Evolutionary conservation across 2,888 invertebrate species (phyloP).

Genomic region (Endomychus coccineus): DNA sequence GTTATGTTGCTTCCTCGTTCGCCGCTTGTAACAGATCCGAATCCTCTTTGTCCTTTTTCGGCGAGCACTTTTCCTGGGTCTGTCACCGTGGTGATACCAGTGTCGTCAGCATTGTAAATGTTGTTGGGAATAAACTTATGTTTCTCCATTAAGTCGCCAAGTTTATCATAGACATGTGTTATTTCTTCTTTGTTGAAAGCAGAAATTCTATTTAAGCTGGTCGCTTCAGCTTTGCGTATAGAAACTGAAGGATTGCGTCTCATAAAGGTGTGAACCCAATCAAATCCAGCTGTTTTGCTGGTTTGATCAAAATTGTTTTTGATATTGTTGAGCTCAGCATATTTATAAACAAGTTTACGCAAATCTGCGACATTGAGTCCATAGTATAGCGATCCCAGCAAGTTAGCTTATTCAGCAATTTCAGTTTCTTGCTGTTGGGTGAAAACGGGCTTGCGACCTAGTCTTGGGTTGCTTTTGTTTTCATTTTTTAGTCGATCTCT

Average conservation of each 20-base stretch:
- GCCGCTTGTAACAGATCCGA: constrained; percentile 27
- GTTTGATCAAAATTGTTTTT: constrained; percentile 22
- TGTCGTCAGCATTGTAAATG: constrained; percentile 28
- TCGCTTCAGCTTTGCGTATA: constrained; percentile 13
- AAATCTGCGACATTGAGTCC: constrained; percentile 12
- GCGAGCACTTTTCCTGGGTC: constrained; percentile 30
- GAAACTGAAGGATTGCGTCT: constrained; percentile 10
- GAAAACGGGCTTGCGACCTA: constrained; percentile 20
- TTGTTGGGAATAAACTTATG: constrained; percentile 24
- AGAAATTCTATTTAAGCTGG: constrained; percentile 18
- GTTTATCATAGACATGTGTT: constrained; percentile 17
- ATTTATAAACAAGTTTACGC: constrained; percentile 20
- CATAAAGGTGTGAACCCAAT: constrained; percentile 19
- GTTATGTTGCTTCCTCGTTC: constrained; percentile 29
- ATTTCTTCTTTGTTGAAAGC: constrained; percentile 26
- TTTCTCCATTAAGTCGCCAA: constrained; percentile 19
- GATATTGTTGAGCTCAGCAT: constrained; percentile 22
- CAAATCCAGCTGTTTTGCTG: constrained; percentile 21
- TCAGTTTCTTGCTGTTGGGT: constrained; percentile 20
- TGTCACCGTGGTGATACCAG: constrained; percentile 24
- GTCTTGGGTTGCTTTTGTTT: constrained; percentile 16
- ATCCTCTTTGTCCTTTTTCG: constrained; percentile 30
- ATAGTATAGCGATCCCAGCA: constrained; percentile 14
- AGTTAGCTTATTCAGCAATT: constrained; percentile 20
- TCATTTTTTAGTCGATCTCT: constrained; percentile 19